Conservation (phyloP, 2,888 invertebrate genomes). For the Drosophila colorata region DNA sequence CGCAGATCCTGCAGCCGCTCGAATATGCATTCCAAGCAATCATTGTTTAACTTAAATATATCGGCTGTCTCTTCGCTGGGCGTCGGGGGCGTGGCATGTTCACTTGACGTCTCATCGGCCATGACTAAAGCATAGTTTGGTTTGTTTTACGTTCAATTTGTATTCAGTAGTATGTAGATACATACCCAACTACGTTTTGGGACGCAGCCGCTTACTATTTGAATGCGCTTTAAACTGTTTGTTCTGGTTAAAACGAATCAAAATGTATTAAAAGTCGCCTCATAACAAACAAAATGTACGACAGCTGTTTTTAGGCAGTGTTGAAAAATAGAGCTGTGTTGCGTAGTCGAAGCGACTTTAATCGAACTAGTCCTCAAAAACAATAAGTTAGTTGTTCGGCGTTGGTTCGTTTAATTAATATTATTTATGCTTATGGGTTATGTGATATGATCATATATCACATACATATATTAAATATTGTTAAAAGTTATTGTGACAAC, state of each 20-base stretch:
- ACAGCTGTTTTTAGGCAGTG: conserved; percentile 52
- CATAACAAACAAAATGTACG: conserved; percentile 56
- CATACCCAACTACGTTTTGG: conserved; percentile 7
- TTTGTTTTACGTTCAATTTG: not conserved
- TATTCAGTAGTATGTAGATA: not conserved
- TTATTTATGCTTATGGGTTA: not conserved
- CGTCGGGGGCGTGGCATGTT: conserved; percentile 22
- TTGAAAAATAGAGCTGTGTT: conserved; percentile 18
- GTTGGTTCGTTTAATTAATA: not conserved
- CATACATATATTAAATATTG: not conserved
- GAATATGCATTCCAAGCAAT: conserved; percentile 77
- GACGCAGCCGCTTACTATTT: not conserved
- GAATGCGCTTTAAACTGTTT: not conserved
- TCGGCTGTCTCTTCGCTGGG: conserved; percentile 31
- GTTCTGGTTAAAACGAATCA: conserved; percentile 9
- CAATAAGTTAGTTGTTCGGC: not conserved
- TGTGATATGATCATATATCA: not conserved
- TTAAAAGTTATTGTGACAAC: not conserved
- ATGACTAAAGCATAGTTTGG: conserved; percentile 32
- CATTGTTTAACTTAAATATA: conserved; percentile 70
- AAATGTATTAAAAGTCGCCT: conserved; percentile 29
- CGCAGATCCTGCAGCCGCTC: conserved; percentile 66
- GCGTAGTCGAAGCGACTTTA: not conserved
- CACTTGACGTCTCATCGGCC: conserved; percentile 41
- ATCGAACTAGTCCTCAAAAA: not conserved